Conservation (phyloP, 1,140 invertebrate species). For the Aricia agestis region DNA sequence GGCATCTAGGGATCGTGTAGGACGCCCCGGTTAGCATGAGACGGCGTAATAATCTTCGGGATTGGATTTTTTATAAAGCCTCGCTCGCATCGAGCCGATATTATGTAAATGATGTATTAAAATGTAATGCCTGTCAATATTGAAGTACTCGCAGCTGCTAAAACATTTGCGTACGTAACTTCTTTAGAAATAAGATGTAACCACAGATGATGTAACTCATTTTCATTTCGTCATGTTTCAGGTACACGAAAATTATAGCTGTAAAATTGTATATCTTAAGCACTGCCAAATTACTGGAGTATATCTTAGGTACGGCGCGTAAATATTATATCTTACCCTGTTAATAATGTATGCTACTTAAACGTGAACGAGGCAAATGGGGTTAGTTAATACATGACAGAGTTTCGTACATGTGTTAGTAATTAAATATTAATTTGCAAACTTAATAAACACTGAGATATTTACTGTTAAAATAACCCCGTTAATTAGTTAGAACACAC, state of each 20-base stretch:
- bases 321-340: neutral
- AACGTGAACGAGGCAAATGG: neutral
- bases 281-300: no score
- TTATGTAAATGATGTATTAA: conserved; percentile 13
- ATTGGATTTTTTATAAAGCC: conserved; percentile 19
- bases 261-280: no score
- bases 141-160: neutral
- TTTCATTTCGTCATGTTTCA: no score
- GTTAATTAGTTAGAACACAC: neutral
- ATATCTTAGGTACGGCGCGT: neutral
- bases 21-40: conserved; percentile 11
- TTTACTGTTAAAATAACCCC: neutral
- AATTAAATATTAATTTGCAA: conserved; percentile 1
- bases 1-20: conserved; percentile 14
- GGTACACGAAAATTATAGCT: no score
- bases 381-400: neutral
- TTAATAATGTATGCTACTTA: neutral
- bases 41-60: conserved; percentile 17
- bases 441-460: neutral
- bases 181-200: neutral
- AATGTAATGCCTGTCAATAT: conserved; percentile 1
- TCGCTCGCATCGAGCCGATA: neutral
- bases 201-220: neutral
- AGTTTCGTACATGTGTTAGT: neutral
- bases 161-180: neutral